Evolutionary conservation across 2,113 vertebrate species (phyloP), one percentile per base, ranked within the genome.

Genomic region (Eubucco bourcierii): DNA sequence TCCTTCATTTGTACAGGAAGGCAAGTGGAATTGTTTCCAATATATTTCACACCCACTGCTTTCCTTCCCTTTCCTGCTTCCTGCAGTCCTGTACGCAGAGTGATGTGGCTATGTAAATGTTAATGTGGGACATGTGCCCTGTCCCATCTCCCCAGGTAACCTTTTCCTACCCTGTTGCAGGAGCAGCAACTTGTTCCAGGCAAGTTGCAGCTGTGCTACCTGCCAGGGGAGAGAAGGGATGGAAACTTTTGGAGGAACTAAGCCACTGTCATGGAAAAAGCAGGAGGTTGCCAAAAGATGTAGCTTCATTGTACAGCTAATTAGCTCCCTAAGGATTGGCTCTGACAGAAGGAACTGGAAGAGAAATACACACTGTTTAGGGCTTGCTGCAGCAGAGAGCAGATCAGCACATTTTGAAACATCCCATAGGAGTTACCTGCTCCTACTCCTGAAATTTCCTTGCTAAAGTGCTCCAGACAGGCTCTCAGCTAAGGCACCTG

Each of bases 101-200:
- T 1, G 9, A 20, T 5, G 20, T 0, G 31, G 27, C 46, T 84
- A 10, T 5, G 1, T 1, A 0, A 34, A 15, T 2, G 0, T 1
- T 17, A 59, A 6, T 18, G 7, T 1, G 9, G 16, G 14, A 44
- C 44, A n/a, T 1, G 2, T 2, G 4, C 4, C 1, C 9, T 2
- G 8, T 6, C 15, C 29, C 27, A 7, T 7, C 27, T 13, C 19
- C 73, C 18, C 41, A 8, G 1, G 15, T 2, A 27, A 41, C 31
- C 29, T 4, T 1, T 10, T 59, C 10, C 53, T 37, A 44, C 41
- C 53, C 5, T 0, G 0, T 2, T 7, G 13, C 8, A 68, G 19
- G 37, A 31, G 7, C 56, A 79, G 12, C 29, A 19, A 72, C 7
- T 5, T 37, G 5, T 4, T 41, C 21, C 2, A 33, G 24, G 23